phyloP scores from a whole-genome alignment of 2,888 invertebrate genomes.

The Apotomis capreana region DNA sequence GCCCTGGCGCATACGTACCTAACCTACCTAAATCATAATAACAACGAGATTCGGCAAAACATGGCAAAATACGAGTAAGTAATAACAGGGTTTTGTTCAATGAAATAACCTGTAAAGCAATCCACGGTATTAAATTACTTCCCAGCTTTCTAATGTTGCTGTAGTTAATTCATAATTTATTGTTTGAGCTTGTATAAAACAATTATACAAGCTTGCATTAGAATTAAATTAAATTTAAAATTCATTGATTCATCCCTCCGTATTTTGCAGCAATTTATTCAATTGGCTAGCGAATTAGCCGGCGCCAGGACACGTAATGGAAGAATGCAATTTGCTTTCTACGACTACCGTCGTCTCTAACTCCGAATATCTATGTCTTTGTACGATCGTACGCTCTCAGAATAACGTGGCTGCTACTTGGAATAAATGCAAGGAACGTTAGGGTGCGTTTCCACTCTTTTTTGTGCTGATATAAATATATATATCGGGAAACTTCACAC shows the following conservation, averaged over 20 bases:
- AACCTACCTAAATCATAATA: no score
- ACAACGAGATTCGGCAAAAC: no score
- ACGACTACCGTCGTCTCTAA: slow-evolving; percentile 8
- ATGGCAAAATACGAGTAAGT: no score
- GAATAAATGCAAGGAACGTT: background rate
- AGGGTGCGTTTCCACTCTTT: background rate
- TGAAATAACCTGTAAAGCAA: no score
- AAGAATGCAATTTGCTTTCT: slow-evolving; percentile 31
- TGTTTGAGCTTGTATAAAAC: no score
- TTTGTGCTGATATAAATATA: no score
- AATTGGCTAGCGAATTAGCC: slow-evolving; percentile 24
- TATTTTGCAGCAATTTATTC: slow-evolving; percentile 5
- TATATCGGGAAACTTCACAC: no score
- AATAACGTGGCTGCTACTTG: slow-evolving; percentile 1
- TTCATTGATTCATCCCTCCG: slow-evolving; percentile 1
- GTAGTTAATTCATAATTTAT: no score
- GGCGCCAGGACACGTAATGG: slow-evolving; percentile 20
- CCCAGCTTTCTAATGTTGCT: no score
- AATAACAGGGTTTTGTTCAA: no score
- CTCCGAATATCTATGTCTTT: slow-evolving; percentile 3
- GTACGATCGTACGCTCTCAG: slow-evolving; percentile 5
- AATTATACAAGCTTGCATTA: background rate
- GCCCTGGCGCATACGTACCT: no score
- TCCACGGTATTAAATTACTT: no score
- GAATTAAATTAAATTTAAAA: background rate